A percentile compares a stretch with the other conserved stretches of the same genome.
phyloP scores from a whole-genome alignment of 2,888 invertebrate species.

The Aproaerema taeniolella region DNA sequence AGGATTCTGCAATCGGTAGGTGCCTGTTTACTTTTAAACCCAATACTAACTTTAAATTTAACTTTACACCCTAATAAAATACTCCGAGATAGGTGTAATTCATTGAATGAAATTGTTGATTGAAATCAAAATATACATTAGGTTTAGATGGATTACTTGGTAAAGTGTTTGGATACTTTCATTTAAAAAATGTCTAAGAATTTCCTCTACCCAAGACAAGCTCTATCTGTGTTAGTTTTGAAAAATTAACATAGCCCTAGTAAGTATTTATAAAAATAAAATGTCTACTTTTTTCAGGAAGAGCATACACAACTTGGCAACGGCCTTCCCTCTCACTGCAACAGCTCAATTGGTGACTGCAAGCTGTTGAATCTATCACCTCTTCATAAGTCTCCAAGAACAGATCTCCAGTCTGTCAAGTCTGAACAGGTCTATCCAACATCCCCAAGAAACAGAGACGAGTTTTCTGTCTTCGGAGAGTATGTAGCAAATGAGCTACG shows the following conservation, averaged over 20 bases:
- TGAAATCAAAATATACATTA: too few species aligned
- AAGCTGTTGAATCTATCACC: constrained; percentile 44
- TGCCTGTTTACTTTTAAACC: too few species aligned
- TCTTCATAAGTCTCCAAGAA: constrained; percentile 43
- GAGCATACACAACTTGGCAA: constrained; percentile 36
- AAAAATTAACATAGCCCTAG: too few species aligned
- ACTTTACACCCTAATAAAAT: too few species aligned
- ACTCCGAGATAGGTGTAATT: too few species aligned
- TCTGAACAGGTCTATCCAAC: constrained; percentile 36
- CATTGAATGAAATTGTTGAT: too few species aligned
- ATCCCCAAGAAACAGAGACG: constrained; percentile 53
- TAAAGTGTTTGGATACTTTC: too few species aligned
- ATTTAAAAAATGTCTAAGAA: too few species aligned
- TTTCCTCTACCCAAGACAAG: too few species aligned
- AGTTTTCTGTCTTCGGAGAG: constrained; percentile 77
- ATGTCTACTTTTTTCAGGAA: constrained; percentile 42
- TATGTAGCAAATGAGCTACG: constrained; percentile 78
- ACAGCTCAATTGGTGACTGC: constrained; percentile 36
- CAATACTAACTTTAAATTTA: too few species aligned
- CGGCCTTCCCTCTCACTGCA: constrained; percentile 32
- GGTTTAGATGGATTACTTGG: too few species aligned
- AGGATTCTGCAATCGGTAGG: constrained; percentile 55
- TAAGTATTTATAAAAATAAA: neutral
- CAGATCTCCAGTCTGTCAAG: constrained; percentile 39
- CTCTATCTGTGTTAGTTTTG: too few species aligned